Evolutionary conservation across 2,797 vertebrate genomes (phyloP).

Genomic region (Xenentodon cancila): DNA sequence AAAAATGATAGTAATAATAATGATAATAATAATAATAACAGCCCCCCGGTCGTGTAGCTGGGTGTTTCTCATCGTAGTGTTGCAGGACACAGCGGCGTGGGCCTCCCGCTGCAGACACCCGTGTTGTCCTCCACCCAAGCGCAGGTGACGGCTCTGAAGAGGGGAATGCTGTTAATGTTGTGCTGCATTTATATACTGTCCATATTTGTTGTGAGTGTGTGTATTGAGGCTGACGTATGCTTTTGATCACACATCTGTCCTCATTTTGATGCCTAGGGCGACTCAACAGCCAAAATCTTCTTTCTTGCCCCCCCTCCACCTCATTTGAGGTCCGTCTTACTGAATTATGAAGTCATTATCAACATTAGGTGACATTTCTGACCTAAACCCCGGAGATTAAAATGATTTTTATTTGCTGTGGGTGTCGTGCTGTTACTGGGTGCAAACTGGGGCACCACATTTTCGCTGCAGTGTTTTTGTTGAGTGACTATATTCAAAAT

Average conservation of each 20-base stretch:
- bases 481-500: slow-evolving; percentile 27
- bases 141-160: slow-evolving; percentile 2
- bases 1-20: background rate
- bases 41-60: slow-evolving; percentile 18
- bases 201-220: slow-evolving; percentile 21
- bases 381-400: slow-evolving; percentile 1
- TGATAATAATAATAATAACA: too few species aligned
- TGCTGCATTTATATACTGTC: slow-evolving; percentile 31
- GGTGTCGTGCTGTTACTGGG: slow-evolving; percentile 20
- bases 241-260: too few species aligned
- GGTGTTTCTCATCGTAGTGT: slow-evolving; percentile 33
- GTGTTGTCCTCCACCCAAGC: slow-evolving; percentile 28
- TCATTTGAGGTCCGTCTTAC: background rate
- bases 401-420: slow-evolving; percentile 2
- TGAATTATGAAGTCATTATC: slow-evolving; percentile 2
- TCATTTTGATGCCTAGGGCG: too few species aligned
- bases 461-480: slow-evolving; percentile 32
- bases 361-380: background rate
- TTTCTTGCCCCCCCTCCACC: too few species aligned
- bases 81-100: slow-evolving; percentile 14
- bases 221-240: too few species aligned
- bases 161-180: slow-evolving; percentile 35
- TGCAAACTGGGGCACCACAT: slow-evolving; percentile 12
- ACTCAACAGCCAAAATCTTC: too few species aligned
- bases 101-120: background rate